These are phyloP conservation scores for Apoda limacodes DNA, from an alignment of 2,888 invertebrate genomes.

Conservation along the genomic window DNA sequence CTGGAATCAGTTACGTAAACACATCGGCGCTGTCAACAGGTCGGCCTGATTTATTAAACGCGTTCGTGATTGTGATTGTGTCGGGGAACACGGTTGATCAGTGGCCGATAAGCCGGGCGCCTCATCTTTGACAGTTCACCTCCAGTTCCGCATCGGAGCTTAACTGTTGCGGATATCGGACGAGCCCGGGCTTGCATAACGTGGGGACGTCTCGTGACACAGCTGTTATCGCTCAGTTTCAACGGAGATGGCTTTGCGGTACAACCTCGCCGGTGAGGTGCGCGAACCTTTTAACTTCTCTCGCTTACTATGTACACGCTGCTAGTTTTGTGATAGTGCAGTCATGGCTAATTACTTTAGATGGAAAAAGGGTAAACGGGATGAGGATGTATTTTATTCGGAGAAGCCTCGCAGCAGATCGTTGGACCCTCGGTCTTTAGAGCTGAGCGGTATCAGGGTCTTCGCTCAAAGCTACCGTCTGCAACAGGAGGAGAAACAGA, in stretches of 20 bases:
- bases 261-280: slow-evolving; percentile 26
- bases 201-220: slow-evolving; percentile 55
- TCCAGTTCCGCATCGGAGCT: slow-evolving; percentile 32
- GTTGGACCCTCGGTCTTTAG: slow-evolving; percentile 77
- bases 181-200: slow-evolving; percentile 35
- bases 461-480: slow-evolving; percentile 63
- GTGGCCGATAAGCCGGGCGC: too few species aligned
- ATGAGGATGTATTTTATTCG: slow-evolving; percentile 65
- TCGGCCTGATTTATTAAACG: too few species aligned
- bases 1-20: too few species aligned
- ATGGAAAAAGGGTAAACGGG: slow-evolving; percentile 75
- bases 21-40: too few species aligned
- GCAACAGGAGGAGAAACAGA: slow-evolving; percentile 29
- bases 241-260: slow-evolving; percentile 49
- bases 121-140: too few species aligned
- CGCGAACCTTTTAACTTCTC: neutral
- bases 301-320: slow-evolving; percentile 4
- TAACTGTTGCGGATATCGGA: slow-evolving; percentile 29
- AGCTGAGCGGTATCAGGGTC: slow-evolving; percentile 74
- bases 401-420: slow-evolving; percentile 79
- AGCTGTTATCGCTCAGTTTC: slow-evolving; percentile 55
- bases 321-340: slow-evolving; percentile 24
- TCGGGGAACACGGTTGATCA: too few species aligned
- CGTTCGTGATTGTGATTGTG: too few species aligned
- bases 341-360: slow-evolving; percentile 76